Conservation (phyloP, 1,140 invertebrate species). For the Anadara kagoshimensis region DNA sequence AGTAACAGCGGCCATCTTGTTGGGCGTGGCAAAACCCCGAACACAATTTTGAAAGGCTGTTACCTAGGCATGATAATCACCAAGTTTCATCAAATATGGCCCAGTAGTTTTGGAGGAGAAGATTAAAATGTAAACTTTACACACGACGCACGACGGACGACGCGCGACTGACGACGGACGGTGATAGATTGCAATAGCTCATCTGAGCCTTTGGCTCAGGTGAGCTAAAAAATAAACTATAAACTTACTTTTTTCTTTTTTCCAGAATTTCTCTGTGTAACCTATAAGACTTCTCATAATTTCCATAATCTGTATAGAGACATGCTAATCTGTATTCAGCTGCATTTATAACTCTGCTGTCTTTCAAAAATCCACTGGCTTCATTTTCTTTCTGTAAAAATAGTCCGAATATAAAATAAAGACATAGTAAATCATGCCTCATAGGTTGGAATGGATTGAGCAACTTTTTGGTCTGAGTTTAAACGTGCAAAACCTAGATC, state of each 20-base stretch:
- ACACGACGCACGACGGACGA: too few species aligned
- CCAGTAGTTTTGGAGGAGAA: too few species aligned
- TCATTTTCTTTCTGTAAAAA: neutral
- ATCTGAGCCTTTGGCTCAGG: too few species aligned
- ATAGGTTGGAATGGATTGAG: neutral
- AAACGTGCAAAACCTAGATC: neutral
- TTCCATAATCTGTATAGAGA: neutral
- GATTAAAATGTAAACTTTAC: too few species aligned
- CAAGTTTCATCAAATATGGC: too few species aligned
- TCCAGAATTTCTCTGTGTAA: conserved; percentile 7
- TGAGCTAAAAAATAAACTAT: neutral
- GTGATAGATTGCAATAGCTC: too few species aligned
- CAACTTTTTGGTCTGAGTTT: neutral
- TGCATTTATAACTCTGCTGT: neutral
- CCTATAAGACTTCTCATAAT: neutral
- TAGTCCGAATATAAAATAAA: neutral
- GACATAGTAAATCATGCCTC: neutral
- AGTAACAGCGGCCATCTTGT: too few species aligned
- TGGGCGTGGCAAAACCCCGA: too few species aligned
- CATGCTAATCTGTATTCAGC: neutral
- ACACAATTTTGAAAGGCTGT: too few species aligned
- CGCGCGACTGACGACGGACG: too few species aligned
- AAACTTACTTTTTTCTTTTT: conserved; percentile 1
- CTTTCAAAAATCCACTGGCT: neutral
- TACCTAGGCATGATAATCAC: too few species aligned